Conservation (phyloP, 2,113 vertebrate species). For the Merops nubicus region DNA sequence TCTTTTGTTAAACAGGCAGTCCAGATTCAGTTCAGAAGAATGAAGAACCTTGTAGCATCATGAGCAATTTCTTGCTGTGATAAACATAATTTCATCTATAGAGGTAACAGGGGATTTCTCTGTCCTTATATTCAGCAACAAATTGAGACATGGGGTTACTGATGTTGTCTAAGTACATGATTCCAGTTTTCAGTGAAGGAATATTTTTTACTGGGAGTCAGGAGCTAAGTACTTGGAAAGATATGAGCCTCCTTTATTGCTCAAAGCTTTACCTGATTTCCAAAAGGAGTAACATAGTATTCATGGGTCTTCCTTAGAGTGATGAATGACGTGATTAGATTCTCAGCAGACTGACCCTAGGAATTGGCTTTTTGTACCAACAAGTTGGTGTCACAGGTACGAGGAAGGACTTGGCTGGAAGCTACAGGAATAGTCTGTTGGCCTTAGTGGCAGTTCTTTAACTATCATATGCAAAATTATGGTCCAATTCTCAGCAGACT, state of each 20-base stretch:
- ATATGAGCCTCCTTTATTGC: neutral
- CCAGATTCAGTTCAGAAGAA: neutral
- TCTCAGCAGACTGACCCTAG: too few relatives aligned
- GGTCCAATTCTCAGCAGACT: neutral
- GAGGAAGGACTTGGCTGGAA: neutral
- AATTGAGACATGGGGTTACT: neutral
- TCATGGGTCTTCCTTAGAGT: neutral
- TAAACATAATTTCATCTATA: neutral
- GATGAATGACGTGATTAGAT: accelerated
- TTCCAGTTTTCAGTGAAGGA: neutral
- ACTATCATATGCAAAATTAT: neutral
- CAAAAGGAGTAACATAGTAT: neutral
- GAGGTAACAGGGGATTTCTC: neutral
- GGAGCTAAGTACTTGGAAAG: neutral
- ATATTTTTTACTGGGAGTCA: neutral
- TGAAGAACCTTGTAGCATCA: neutral
- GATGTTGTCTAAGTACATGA: neutral
- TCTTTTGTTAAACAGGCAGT: neutral
- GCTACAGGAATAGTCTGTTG: neutral
- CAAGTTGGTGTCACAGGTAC: neutral
- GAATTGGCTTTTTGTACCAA: too few relatives aligned
- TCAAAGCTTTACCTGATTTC: neutral
- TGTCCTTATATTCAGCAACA: neutral
- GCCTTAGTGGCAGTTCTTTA: neutral
- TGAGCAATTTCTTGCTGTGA: neutral